Evolutionary conservation across 2,888 invertebrate species (phyloP), one percentile per base, ranked within the genome.

Genomic region (Pristionchus fissidentatus): DNA sequence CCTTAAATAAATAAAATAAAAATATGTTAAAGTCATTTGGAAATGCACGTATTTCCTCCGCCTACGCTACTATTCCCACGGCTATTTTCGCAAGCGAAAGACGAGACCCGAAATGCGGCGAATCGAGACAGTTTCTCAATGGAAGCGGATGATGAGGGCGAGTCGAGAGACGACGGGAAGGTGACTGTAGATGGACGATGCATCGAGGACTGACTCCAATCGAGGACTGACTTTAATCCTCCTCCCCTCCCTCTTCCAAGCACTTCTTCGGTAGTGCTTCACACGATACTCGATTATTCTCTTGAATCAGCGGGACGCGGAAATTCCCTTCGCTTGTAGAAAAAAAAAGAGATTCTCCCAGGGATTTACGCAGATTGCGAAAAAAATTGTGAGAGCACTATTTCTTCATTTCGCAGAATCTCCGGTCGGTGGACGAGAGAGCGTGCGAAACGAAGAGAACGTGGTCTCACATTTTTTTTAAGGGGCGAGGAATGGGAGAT

Each of bases 241-340:
- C 38, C 66, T 22, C 38, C 66, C 66, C 66, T 66, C 32, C 60
- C 32, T 29, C 52, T 13, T 38, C 46, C n/a, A n/a, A n/a, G n/a
- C 19, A 52, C 13, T 52, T 52, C 13, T 52, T 52, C 52, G 19
- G 19, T 52, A 29, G 8, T 26, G 10, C 38, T 55, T 78, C 78
- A 78, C 43, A 38, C 26, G n/a, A 38, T 78, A 35, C 55, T 55
- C 43, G 38, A 78, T 55, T 78, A 49, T 78, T 78, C 43, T 38
- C 66, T 66, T 66, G 66, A 66, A 38, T 38, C 26, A 62, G 15
- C 22, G 38, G n/a, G n/a, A n/a, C n/a, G n/a, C n/a, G n/a, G n/a
- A n/a, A n/a, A n/a, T n/a, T n/a, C n/a, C n/a, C n/a, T n/a, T n/a
- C n/a, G 52, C 19, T 52, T 13, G 52, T 52, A 15, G 15, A 52